Conservation (phyloP, 2,888 invertebrate species). For the Cheiracanthium punctorium region DNA sequence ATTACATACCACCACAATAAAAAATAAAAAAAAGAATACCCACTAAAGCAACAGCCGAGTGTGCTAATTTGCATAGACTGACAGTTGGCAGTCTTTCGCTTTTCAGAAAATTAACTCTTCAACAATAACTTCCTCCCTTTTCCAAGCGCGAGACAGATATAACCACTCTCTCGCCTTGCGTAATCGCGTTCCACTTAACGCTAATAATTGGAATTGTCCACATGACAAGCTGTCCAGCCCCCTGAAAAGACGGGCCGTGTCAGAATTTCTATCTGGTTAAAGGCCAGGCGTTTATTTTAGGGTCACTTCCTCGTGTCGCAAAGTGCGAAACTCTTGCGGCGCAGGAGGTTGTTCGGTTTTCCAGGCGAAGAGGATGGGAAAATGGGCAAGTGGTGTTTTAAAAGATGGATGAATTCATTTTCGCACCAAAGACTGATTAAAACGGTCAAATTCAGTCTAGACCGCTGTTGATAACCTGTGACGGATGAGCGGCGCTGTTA, state of each 20-base stretch:
- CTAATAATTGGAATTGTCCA: conserved; percentile 15
- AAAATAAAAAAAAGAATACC: not conserved
- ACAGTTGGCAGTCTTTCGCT: conserved; percentile 10
- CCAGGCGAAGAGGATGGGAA: not conserved
- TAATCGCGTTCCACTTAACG: conserved; percentile 4
- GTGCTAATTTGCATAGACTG: conserved; percentile 8
- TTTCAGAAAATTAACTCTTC: conserved; percentile 5
- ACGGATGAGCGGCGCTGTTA: not conserved
- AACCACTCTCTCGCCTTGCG: not conserved
- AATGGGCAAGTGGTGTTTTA: no score
- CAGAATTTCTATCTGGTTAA: not conserved
- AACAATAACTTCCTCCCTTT: not conserved
- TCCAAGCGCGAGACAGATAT: not conserved
- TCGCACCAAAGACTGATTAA: no score
- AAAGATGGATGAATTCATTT: no score
- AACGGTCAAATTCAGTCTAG: no score
- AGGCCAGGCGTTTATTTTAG: not conserved
- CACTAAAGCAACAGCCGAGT: not conserved
- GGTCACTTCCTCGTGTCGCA: conserved; percentile 8
- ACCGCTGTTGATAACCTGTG: no score
- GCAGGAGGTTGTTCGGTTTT: not conserved
- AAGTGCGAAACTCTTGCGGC: not conserved
- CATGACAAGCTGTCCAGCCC: conserved; percentile 6
- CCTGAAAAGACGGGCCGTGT: not conserved
- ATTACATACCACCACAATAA: not conserved